These are phyloP conservation scores for Acanthosepion lycidas DNA, from an alignment of 2,888 invertebrate species.

Conservation along the genomic window DNA sequence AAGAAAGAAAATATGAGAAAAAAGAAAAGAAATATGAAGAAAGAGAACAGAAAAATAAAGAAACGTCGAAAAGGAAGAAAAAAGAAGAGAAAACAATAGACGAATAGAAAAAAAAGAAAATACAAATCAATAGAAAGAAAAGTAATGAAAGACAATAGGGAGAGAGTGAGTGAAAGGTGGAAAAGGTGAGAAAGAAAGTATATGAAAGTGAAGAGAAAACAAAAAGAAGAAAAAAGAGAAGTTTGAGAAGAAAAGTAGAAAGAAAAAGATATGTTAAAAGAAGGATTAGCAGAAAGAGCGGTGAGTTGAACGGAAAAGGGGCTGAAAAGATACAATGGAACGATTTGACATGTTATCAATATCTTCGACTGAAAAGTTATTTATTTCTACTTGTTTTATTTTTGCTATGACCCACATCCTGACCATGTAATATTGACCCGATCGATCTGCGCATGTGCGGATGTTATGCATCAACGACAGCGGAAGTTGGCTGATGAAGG, in stretches of 20 bases:
- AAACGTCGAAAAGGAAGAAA: constrained; percentile 39
- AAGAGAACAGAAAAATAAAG: constrained; percentile 34
- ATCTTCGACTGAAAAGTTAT: too few species aligned
- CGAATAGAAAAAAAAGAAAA: neutral
- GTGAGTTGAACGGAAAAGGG: neutral
- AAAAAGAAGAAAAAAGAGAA: too few species aligned
- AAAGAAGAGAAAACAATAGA: neutral
- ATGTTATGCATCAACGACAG: too few species aligned
- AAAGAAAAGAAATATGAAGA: constrained; percentile 6
- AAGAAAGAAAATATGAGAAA: neutral
- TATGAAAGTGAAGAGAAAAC: too few species aligned
- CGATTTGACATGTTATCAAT: too few species aligned
- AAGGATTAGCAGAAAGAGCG: neutral
- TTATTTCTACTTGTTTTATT: too few species aligned
- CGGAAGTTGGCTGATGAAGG: too few species aligned
- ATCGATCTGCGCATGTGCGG: too few species aligned
- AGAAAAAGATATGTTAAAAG: neutral
- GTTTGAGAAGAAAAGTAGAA: neutral
- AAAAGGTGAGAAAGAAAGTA: constrained; percentile 18
- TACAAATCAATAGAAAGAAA: neutral
- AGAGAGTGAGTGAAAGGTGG: constrained; percentile 37
- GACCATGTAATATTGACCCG: too few species aligned
- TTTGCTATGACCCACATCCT: too few species aligned
- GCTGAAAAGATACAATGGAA: neutral
- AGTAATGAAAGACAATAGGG: neutral